phyloP scores from a whole-genome alignment of 2,797 vertebrate genomes.

The Columba guinea region DNA sequence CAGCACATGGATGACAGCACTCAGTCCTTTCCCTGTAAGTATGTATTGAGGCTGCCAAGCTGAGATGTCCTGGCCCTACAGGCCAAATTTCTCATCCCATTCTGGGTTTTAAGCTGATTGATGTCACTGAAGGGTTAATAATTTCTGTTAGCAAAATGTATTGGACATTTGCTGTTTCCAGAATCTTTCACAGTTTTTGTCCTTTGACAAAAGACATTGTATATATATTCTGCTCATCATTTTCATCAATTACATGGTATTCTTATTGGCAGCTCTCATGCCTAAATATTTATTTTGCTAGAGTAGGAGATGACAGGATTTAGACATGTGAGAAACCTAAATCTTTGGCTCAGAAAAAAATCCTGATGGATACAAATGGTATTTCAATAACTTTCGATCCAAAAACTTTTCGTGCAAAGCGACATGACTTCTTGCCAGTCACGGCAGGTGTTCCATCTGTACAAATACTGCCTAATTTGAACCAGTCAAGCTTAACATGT shows the following conservation, averaged over 20 bases:
- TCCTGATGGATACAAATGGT: slow-evolving; percentile 27
- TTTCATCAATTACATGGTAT: neutral
- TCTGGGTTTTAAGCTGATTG: neutral
- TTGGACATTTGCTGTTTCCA: neutral
- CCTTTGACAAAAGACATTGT: neutral
- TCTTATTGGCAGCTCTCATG: neutral
- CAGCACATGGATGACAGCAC: neutral
- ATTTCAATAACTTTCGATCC: slow-evolving; percentile 34
- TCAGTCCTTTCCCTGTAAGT: neutral
- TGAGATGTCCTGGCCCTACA: neutral
- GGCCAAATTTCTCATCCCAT: neutral
- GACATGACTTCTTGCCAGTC: slow-evolving; percentile 40
- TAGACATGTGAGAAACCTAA: slow-evolving; percentile 14
- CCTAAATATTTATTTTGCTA: slow-evolving; percentile 10
- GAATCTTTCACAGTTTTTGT: neutral
- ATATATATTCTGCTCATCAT: neutral
- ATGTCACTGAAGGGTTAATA: neutral
- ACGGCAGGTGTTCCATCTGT: slow-evolving; percentile 58
- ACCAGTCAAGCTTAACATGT: neutral
- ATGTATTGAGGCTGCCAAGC: neutral
- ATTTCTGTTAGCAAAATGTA: neutral
- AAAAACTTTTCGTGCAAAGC: slow-evolving; percentile 34
- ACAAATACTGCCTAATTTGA: slow-evolving; percentile 42
- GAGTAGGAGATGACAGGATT: slow-evolving; percentile 30
- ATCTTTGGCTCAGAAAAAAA: slow-evolving; percentile 38